Conservation (phyloP, 2,113 vertebrate genomes). For the Notechis scutatus region DNA sequence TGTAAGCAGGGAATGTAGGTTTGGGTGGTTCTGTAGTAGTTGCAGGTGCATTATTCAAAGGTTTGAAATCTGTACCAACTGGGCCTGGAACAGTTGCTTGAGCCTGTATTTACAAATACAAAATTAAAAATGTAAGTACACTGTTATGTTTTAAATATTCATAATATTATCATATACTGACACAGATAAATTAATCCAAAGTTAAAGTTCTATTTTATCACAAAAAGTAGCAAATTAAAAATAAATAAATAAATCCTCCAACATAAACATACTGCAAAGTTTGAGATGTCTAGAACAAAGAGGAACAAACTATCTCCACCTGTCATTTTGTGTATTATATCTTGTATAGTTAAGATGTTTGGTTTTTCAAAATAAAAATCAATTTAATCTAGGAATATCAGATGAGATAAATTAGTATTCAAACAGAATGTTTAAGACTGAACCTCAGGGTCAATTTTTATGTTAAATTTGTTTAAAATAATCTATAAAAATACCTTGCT, state of each 20-base stretch:
- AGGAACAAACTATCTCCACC: constrained; percentile 30
- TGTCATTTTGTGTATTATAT: constrained; percentile 4
- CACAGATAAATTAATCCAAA: constrained; percentile 50
- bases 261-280: constrained; percentile 29
- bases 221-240: constrained; percentile 55
- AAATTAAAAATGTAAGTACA: constrained; percentile 36
- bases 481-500: neutral
- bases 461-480: constrained; percentile 19
- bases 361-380: constrained; percentile 27
- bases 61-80: constrained; percentile 86
- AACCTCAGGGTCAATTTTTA: constrained; percentile 24
- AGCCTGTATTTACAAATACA: constrained; percentile 75
- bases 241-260: constrained; percentile 40
- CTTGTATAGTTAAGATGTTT: constrained; percentile 17
- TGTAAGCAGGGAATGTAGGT: constrained; percentile 97
- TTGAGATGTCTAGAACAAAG: constrained; percentile 52
- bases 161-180: constrained; percentile 19
- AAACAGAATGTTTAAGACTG: constrained; percentile 24
- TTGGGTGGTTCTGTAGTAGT: constrained; percentile 89
- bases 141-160: constrained; percentile 13
- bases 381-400: constrained; percentile 44
- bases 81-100: constrained; percentile 86
- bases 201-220: constrained; percentile 54
- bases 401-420: constrained; percentile 38
- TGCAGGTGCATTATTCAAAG: constrained; percentile 80